A percentile compares a stretch with the other conserved stretches of the same genome.
Evolutionary conservation across 2,888 invertebrate genomes (phyloP).

Genomic region (Brassicogethes aeneus): DNA sequence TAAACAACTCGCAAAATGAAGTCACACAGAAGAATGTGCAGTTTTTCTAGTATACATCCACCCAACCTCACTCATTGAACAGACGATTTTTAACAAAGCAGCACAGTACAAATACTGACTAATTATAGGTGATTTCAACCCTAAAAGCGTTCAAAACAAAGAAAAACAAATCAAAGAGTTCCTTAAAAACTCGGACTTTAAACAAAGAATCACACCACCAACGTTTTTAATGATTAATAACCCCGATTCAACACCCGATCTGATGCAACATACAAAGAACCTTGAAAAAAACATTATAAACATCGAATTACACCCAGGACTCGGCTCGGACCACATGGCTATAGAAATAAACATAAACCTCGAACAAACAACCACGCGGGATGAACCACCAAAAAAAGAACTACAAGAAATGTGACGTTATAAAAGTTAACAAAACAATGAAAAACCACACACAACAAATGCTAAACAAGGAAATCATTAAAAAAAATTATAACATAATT

Average conservation of each 20-base stretch:
- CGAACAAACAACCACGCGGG: background rate
- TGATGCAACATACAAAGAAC: background rate
- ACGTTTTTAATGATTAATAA: background rate
- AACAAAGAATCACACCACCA: background rate
- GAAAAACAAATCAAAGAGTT: background rate
- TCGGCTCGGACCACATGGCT: background rate
- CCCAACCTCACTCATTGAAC: background rate
- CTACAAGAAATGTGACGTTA: background rate
- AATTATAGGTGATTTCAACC: background rate
- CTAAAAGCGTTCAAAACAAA: background rate
- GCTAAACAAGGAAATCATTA: background rate
- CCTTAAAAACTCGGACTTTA: background rate
- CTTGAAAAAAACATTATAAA: background rate
- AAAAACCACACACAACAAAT: background rate
- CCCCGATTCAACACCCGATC: no score
- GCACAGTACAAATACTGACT: background rate
- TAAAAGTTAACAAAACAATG: background rate
- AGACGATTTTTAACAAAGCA: background rate
- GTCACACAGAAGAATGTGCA: background rate
- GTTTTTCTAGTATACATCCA: background rate
- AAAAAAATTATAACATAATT: no score
- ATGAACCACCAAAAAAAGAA: background rate
- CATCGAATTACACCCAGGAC: constrained; percentile 3
- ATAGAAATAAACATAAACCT: background rate
- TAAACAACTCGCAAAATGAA: background rate